These are phyloP conservation scores for Lasioglossum zephyrum DNA, from an alignment of 2,888 invertebrate genomes.

Conservation along the genomic window DNA sequence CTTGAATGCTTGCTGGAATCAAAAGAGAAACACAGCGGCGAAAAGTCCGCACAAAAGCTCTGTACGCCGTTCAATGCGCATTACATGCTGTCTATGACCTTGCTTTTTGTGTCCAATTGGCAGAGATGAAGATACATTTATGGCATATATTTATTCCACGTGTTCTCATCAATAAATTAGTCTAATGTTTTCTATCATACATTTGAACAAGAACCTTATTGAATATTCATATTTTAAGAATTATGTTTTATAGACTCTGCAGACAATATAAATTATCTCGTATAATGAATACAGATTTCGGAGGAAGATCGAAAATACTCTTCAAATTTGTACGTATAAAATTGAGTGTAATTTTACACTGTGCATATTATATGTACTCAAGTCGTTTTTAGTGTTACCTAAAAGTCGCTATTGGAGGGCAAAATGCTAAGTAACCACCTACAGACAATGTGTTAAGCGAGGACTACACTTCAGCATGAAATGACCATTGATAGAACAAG, in stretches of 20 bases:
- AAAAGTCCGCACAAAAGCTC: background rate
- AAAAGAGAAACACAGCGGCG: background rate
- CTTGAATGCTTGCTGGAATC: constrained; percentile 16
- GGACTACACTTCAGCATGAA: background rate
- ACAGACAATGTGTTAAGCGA: no score
- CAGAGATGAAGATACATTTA: background rate
- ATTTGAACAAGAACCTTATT: background rate
- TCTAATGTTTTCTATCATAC: background rate
- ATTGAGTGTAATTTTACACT: background rate
- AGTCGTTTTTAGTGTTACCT: background rate
- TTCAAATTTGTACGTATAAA: no score
- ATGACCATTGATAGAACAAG: background rate
- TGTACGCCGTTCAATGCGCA: background rate
- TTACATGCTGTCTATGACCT: background rate
- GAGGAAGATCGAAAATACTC: no score
- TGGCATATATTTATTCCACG: background rate
- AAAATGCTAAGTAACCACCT: no score
- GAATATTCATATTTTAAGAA: no score
- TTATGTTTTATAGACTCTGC: no score
- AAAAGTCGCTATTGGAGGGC: no score
- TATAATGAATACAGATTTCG: background rate
- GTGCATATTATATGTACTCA: background rate
- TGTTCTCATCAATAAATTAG: background rate
- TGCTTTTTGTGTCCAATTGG: background rate
- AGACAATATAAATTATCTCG: no score